Evolutionary conservation across 2,888 invertebrate species (phyloP).

Genomic region (Diarsia mendica): DNA sequence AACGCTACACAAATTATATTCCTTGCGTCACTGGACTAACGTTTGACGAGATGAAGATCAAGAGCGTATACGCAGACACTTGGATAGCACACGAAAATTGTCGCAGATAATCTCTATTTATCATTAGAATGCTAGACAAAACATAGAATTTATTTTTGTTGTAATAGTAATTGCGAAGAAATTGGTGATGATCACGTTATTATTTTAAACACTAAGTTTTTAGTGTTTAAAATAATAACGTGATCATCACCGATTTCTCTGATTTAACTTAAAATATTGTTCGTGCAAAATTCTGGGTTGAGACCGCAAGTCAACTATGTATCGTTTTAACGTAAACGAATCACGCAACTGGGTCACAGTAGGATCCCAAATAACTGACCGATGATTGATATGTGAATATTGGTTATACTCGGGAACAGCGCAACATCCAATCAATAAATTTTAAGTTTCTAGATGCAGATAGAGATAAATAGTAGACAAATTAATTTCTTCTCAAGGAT

Average conservation of each 20-base stretch:
- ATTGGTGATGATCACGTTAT: neutral
- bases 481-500: neutral
- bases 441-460: neutral
- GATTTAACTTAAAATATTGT: constrained; percentile 3
- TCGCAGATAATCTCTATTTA: constrained; percentile 44
- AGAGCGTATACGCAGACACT: constrained; percentile 75
- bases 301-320: constrained; percentile 10
- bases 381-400: constrained; percentile 46
- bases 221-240: too few relatives aligned
- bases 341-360: constrained; percentile 53
- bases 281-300: constrained; percentile 11
- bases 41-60: constrained; percentile 85
- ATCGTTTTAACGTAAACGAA: constrained; percentile 53
- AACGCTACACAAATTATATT: constrained; percentile 88
- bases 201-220: neutral
- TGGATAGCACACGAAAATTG: constrained; percentile 49
- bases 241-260: too few relatives aligned
- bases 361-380: constrained; percentile 54
- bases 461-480: neutral
- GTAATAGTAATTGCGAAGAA: neutral
- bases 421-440: neutral
- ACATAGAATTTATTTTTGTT: constrained; percentile 28
- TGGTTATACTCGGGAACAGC: constrained; percentile 22
- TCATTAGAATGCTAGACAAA: constrained; percentile 51
- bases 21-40: constrained; percentile 83